phyloP scores from a whole-genome alignment of 2,797 vertebrate species.

The Rhinoraja longicauda region DNA sequence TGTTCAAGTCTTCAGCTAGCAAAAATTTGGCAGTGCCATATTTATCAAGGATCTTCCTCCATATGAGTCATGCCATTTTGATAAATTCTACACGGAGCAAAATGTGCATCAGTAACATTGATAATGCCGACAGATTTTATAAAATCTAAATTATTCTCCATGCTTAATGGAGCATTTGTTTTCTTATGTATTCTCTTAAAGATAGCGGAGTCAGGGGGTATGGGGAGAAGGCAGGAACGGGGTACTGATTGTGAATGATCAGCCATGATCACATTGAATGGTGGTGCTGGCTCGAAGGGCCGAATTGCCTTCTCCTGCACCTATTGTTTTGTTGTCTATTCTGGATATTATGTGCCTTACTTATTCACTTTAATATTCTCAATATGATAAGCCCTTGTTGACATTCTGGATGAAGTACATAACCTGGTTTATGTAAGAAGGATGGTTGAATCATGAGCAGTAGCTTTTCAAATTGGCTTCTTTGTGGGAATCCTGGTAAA shows the following conservation, averaged over 20 bases:
- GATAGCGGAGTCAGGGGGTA: too few relatives aligned
- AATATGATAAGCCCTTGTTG: not conserved
- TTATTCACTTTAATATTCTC: not conserved
- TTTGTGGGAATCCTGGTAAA: not conserved
- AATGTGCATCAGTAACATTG: not conserved
- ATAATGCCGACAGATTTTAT: not conserved
- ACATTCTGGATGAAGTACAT: not conserved
- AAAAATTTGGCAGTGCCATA: not conserved
- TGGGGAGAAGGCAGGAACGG: too few relatives aligned
- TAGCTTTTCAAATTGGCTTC: not conserved
- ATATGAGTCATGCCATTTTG: not conserved
- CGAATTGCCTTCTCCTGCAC: too few relatives aligned
- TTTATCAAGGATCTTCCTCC: not conserved
- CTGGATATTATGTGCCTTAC: not conserved
- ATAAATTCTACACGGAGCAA: not conserved
- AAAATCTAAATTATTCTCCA: not conserved
- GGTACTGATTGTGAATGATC: too few relatives aligned
- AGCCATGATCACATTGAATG: too few relatives aligned
- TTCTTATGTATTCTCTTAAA: not conserved
- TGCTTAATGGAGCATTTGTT: not conserved
- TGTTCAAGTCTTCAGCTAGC: not conserved
- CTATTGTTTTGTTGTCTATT: not conserved
- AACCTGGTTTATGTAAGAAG: not conserved
- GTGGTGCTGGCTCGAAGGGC: too few relatives aligned
- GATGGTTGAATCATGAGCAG: not conserved